Conservation (phyloP, 1,140 invertebrate genomes). For the Paracyclopina nana region DNA sequence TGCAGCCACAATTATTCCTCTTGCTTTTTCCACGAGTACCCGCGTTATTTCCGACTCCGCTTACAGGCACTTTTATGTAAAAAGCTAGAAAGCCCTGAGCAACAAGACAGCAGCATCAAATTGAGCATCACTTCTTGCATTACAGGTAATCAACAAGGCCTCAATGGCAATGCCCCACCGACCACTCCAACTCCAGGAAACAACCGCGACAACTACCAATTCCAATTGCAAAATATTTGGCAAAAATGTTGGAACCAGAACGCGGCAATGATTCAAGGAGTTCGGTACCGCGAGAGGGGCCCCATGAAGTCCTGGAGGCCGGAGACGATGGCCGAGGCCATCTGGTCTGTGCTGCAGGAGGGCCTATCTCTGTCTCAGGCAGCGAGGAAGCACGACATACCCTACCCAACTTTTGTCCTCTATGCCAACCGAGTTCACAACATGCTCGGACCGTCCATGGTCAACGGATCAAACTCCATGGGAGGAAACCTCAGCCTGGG, state of each 20-base stretch:
- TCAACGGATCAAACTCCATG: conserved; percentile 6
- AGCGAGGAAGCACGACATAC: conserved; percentile 75
- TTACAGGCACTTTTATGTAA: too few relatives aligned
- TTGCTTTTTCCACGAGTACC: too few relatives aligned
- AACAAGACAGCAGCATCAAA: too few relatives aligned
- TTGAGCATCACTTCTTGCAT: too few relatives aligned
- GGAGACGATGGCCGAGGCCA: conserved; percentile 80
- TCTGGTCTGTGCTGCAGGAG: conserved; percentile 46
- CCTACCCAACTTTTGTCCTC: conserved; percentile 78
- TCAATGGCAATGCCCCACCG: too few relatives aligned
- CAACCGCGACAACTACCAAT: too few relatives aligned
- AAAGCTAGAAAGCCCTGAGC: too few relatives aligned
- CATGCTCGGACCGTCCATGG: conserved; percentile 58
- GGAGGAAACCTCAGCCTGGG: conserved; percentile 1
- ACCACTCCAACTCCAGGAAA: background rate
- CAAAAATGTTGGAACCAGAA: conserved; percentile 71
- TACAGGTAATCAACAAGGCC: too few relatives aligned
- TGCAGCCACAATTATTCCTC: too few relatives aligned
- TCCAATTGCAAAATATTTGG: conserved; percentile 79
- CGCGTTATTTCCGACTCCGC: too few relatives aligned
- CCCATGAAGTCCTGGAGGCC: conserved; percentile 76
- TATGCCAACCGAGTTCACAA: conserved; percentile 81
- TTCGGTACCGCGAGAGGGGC: conserved; percentile 64
- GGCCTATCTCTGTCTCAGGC: conserved; percentile 69
- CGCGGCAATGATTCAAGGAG: conserved; percentile 42